A percentile compares a stretch with the other conserved stretches of the same genome.
Conservation (phyloP, 2,113 vertebrate genomes). For the Sterrhoptilus dennistouni region DNA sequence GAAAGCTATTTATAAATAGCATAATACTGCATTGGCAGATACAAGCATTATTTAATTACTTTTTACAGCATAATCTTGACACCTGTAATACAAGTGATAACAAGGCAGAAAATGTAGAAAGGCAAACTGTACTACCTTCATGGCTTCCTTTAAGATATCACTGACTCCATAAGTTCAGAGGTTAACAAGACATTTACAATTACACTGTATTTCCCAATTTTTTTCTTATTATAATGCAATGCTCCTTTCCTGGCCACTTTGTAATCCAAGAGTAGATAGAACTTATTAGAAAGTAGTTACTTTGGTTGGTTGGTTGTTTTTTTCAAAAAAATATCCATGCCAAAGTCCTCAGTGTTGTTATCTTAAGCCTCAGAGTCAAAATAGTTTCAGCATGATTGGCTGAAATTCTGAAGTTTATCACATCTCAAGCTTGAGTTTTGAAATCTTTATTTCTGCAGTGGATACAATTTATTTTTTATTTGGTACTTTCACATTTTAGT, state of each 20-base stretch:
- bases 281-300: not conserved
- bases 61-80: not conserved
- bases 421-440: not conserved
- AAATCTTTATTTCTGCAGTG: not conserved
- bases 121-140: not conserved
- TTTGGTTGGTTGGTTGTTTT: not conserved
- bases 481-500: not conserved
- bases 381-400: not conserved
- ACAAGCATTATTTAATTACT: not conserved
- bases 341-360: not conserved
- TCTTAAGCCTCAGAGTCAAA: not conserved
- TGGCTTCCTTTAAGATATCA: not conserved
- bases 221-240: not conserved
- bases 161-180: not conserved
- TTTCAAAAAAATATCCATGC: not conserved
- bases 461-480: not conserved
- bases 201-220: not conserved
- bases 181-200: not conserved
- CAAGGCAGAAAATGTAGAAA: not conserved
- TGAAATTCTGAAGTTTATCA: not conserved
- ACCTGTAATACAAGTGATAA: not conserved
- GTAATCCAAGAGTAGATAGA: not conserved
- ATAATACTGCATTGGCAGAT: not conserved
- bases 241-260: not conserved
- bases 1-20: not conserved